A percentile compares a stretch with the other conserved stretches of the same genome.
phyloP scores from a whole-genome alignment of 2,888 invertebrate species.

The Tipula lateralis region DNA sequence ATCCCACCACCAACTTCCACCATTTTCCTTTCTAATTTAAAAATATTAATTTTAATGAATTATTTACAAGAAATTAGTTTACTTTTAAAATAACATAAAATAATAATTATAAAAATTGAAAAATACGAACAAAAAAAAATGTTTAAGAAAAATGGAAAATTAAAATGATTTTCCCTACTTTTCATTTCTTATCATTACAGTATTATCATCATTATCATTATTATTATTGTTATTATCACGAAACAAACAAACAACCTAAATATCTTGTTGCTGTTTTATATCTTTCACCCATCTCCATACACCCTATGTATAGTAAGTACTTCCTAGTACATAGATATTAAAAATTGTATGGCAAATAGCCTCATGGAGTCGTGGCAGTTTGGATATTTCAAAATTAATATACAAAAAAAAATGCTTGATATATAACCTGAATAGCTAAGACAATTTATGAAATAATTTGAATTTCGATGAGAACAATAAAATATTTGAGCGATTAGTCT shows the following conservation, averaged over 20 bases:
- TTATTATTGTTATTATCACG: not conserved
- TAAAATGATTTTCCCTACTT: constrained; percentile 1
- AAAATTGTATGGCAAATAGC: too few species aligned
- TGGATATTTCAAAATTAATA: too few species aligned
- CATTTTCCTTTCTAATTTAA: not conserved
- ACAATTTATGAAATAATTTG: too few species aligned
- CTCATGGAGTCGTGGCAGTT: too few species aligned
- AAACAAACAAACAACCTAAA: not conserved
- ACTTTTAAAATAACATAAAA: constrained; percentile 7
- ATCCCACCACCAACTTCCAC: not conserved
- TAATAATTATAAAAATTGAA: constrained; percentile 14
- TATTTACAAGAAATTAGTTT: constrained; percentile 24
- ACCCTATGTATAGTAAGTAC: too few species aligned
- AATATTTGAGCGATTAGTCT: too few species aligned
- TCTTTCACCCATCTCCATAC: not conserved
- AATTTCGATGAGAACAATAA: too few species aligned
- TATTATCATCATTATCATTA: constrained; percentile 19
- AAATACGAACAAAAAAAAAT: not conserved
- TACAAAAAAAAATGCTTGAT: too few species aligned
- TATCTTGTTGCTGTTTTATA: not conserved
- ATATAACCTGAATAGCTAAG: too few species aligned
- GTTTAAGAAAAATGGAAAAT: not conserved
- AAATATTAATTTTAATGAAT: constrained; percentile 19
- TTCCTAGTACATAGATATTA: too few species aligned
- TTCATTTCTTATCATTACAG: not conserved